Base-by-base conservation (phyloP, 1,140 invertebrate genomes). In the Drosophila watanabei region DNA sequence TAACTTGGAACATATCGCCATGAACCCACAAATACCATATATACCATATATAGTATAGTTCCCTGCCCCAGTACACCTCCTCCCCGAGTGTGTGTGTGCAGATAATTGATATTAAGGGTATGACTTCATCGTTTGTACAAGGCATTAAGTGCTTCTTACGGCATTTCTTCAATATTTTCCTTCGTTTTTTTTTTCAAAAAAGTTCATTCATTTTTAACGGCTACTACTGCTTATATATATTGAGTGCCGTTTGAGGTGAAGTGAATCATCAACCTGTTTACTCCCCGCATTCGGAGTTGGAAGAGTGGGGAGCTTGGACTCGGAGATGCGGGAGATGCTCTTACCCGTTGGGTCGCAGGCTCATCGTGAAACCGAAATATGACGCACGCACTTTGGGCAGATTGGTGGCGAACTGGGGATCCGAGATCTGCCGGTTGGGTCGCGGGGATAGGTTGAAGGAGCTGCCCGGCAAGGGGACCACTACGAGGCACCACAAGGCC, bases 311-410 rank as follows among this genome's bases (percentile, higher is more conserved):
- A 33, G 5, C 24, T 28, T 28, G 46, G 46, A 30, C 6, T 2
- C 5, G 24, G 10, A 71, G 68, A 71, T 71, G 68, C 68, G 68
- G 68, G 63, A 68, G 32, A 54, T 51, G 85, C 89, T 30, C 49
- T 93, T 82, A 93, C 92, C 92, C 89, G 56, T 80, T 76, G 33
- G 78, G 78, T 61, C 92, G 78, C 59, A 93, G 60, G 54, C 65
- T 92, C 68, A 93, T 78, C 37, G 65, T 88, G 59, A 77, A 93
- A 57, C 93, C 93, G 60, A 93, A 93, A 79, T 93, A 93, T 82
- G 93, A 93, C 63, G 88, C 84, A 77, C 84, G 83, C 57, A 77
- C 70, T 82, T 93, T 93, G 30, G 91, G 83, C 66, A 92, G 49
- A n/a, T 8, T 60, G n/a, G 82, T 85, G 14, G 60, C 64, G 14